Conservation (phyloP, 2,888 invertebrate species). For the Melinopterus prodromus region DNA sequence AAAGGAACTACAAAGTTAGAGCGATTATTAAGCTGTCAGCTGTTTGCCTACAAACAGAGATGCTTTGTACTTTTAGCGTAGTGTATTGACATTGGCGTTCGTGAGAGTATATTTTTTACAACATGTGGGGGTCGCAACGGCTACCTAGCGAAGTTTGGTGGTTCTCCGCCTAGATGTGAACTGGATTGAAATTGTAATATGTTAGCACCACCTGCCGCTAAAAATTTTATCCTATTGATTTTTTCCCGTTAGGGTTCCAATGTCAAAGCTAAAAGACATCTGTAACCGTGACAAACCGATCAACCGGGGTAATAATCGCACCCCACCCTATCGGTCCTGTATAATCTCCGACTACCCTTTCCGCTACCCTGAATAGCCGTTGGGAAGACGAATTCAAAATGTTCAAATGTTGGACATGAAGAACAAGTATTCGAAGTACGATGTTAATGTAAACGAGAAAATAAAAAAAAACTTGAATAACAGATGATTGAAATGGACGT, state of each 20-base stretch:
- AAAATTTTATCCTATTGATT: neutral
- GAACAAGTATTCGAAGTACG: no score
- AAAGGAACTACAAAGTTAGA: no score
- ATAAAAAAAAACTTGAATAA: neutral
- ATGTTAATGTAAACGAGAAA: no score
- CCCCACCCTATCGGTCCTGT: neutral
- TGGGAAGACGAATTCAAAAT: neutral
- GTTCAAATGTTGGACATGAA: neutral
- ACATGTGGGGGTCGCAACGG: no score
- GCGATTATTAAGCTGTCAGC: no score
- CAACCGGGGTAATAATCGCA: neutral
- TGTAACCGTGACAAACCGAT: slow-evolving; percentile 4
- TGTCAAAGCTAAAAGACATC: neutral
- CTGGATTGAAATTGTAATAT: neutral
- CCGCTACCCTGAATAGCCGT: neutral
- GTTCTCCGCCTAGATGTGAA: neutral
- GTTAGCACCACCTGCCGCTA: neutral
- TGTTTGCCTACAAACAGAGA: no score
- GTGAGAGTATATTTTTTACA: no score
- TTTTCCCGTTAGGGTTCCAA: neutral
- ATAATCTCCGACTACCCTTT: neutral
- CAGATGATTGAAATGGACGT: neutral
- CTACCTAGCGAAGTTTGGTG: no score
- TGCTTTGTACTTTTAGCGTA: no score
- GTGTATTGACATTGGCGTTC: no score